phyloP scores from a whole-genome alignment of 2,113 vertebrate species.

The Entosphenus tridentatus region DNA sequence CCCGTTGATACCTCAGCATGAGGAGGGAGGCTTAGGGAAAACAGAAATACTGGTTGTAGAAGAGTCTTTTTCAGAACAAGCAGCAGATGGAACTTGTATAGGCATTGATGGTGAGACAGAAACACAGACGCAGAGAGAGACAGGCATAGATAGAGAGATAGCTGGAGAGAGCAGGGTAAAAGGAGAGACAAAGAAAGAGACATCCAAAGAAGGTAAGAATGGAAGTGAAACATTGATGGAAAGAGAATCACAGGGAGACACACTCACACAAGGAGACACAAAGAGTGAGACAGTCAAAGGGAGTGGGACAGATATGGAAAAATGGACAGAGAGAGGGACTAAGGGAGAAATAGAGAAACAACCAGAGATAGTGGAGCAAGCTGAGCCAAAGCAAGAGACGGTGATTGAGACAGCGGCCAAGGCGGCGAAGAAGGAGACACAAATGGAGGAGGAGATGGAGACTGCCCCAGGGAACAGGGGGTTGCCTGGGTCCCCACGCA shows the following conservation, averaged over 20 bases:
- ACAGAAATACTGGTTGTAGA: too few relatives aligned
- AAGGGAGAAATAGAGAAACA: neutral
- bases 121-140: neutral
- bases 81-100: too few relatives aligned
- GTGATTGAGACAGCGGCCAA: slow-evolving; percentile 9
- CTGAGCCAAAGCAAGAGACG: neutral
- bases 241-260: neutral
- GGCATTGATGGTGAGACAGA: too few relatives aligned
- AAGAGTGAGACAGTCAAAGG: neutral
- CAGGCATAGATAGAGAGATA: neutral
- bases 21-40: too few relatives aligned
- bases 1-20: too few relatives aligned
- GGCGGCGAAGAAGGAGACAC: slow-evolving; percentile 19
- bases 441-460: slow-evolving; percentile 23
- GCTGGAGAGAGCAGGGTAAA: neutral
- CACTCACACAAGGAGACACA: neutral
- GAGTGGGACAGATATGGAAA: neutral
- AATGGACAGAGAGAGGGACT: neutral
- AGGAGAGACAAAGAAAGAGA: neutral
- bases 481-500: slow-evolving; percentile 8
- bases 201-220: neutral
- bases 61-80: too few relatives aligned
- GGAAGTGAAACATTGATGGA: neutral
- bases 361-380: neutral
- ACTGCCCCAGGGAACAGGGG: slow-evolving; percentile 26